A percentile compares a stretch with the other conserved stretches of the same genome.
Evolutionary conservation across 2,888 invertebrate genomes (phyloP).

Genomic region (Leptopilina syphax): DNA sequence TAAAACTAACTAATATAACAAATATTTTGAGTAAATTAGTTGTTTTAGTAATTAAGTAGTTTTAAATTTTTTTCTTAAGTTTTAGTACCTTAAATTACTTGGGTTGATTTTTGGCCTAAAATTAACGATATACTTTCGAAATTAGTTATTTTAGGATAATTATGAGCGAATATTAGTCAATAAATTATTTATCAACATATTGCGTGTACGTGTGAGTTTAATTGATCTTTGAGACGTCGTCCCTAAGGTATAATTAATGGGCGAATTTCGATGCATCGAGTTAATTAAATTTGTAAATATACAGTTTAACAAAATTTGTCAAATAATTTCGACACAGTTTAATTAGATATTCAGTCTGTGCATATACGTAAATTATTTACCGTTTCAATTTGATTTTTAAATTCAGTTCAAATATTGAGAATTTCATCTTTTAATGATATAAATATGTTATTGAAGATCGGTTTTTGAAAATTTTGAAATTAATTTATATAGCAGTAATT

Average conservation of each 20-base stretch:
- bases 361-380: too few species aligned
- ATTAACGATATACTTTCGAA: too few species aligned
- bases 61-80: too few species aligned
- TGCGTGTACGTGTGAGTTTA: neutral
- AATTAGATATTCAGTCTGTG: neutral
- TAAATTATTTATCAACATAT: neutral
- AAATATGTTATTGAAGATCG: too few species aligned
- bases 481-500: too few species aligned
- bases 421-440: too few species aligned
- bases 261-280: neutral
- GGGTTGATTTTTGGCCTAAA: too few species aligned
- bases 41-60: too few species aligned
- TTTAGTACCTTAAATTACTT: too few species aligned
- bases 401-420: neutral
- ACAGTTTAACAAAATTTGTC: neutral
- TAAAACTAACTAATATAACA: too few species aligned
- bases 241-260: constrained; percentile 10
- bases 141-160: neutral
- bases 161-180: neutral
- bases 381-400: neutral
- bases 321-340: neutral
- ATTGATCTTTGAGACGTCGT: constrained; percentile 9
- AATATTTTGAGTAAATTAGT: too few species aligned
- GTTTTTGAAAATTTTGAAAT: too few species aligned
- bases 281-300: constrained; percentile 21